phyloP scores from a whole-genome alignment of 2,113 vertebrate species.

The Desmodus rotundus region DNA sequence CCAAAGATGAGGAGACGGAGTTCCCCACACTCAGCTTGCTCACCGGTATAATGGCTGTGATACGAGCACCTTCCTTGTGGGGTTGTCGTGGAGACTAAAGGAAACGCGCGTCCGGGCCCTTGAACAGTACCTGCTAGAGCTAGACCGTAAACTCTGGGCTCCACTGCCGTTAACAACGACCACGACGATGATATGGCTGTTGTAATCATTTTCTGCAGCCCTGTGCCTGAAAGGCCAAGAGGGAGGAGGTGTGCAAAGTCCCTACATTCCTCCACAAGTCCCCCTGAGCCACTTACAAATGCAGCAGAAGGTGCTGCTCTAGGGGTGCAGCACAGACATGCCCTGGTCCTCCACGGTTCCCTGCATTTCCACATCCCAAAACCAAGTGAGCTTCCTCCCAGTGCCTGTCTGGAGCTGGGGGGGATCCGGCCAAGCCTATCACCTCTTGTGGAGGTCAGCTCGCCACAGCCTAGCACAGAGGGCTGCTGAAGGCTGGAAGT shows the following conservation, averaged over 20 bases:
- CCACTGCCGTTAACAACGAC: not conserved
- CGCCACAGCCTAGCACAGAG: not conserved
- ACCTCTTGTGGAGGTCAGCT: not conserved
- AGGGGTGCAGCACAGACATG: not conserved
- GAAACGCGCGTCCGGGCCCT: fast-evolving
- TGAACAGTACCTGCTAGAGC: not conserved
- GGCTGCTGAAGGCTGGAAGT: not conserved
- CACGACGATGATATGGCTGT: not conserved
- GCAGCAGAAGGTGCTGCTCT: not conserved
- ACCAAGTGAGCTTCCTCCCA: not conserved
- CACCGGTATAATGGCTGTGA: not conserved
- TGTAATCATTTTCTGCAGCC: not conserved
- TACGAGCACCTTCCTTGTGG: not conserved
- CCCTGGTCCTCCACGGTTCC: not conserved
- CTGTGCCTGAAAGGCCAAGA: not conserved
- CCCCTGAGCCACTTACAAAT: not conserved
- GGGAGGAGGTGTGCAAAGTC: not conserved
- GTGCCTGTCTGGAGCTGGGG: not conserved
- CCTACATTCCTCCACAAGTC: not conserved
- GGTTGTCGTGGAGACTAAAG: not conserved
- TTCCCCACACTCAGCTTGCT: not conserved
- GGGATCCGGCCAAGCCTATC: not conserved
- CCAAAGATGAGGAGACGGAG: no score
- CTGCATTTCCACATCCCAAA: not conserved
- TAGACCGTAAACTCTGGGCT: not conserved